Conservation (phyloP, 2,888 invertebrate species). For the Notodonta ziczac region DNA sequence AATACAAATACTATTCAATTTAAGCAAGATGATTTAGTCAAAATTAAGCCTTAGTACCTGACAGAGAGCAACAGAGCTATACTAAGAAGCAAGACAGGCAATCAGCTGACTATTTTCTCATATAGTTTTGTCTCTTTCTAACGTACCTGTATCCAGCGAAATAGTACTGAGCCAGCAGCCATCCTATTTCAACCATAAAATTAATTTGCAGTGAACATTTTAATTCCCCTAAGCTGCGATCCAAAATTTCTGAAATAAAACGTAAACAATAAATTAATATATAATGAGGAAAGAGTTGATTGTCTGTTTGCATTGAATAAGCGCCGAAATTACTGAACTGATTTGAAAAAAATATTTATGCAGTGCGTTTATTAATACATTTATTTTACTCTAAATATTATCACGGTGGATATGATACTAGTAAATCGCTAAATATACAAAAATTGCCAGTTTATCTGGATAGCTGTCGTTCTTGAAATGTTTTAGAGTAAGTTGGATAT, state of each 20-base stretch:
- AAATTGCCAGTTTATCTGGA: too few species aligned
- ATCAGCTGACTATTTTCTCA: neutral
- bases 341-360: too few species aligned
- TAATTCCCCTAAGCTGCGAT: constrained; percentile 90
- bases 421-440: too few species aligned
- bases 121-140: neutral
- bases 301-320: too few species aligned
- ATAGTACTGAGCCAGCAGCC: constrained; percentile 94
- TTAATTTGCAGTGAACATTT: constrained; percentile 93
- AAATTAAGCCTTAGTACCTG: neutral
- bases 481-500: too few species aligned
- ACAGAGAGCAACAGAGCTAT: neutral
- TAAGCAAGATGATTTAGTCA: neutral
- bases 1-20: neutral
- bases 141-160: constrained; percentile 88
- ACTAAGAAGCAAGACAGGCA: neutral
- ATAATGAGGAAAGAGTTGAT: too few species aligned
- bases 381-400: too few species aligned
- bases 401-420: too few species aligned
- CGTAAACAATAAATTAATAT: too few species aligned
- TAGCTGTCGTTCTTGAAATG: too few species aligned
- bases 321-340: too few species aligned
- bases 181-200: constrained; percentile 96
- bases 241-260: constrained; percentile 87
- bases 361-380: too few species aligned